Evolutionary conservation across 2,113 vertebrate genomes (phyloP).

Genomic region (Mustela lutreola): DNA sequence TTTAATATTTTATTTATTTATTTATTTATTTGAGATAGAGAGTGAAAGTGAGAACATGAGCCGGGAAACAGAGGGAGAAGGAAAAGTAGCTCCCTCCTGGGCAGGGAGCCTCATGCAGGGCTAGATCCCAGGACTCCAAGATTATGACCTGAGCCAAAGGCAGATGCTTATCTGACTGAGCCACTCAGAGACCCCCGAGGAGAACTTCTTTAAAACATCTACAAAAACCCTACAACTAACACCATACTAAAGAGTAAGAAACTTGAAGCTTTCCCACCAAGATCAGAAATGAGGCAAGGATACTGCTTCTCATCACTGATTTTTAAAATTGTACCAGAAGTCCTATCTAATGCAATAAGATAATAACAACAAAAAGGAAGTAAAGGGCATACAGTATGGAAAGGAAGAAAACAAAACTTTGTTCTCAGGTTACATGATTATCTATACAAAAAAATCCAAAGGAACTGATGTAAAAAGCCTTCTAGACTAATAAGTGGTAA

Average conservation of each 20-base stretch:
- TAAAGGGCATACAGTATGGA: not conserved
- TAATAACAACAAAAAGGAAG: not conserved
- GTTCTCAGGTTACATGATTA: not conserved
- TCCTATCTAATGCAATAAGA: not conserved
- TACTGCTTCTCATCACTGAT: not conserved
- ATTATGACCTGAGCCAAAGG: too few relatives aligned
- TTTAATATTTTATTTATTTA: too few relatives aligned
- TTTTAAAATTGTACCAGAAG: not conserved
- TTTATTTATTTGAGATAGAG: too few relatives aligned
- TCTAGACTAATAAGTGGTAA: not conserved
- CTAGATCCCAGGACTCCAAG: too few relatives aligned
- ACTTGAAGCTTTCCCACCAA: not conserved
- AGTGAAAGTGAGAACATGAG: too few relatives aligned
- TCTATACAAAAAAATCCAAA: not conserved
- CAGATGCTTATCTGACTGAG: too few relatives aligned
- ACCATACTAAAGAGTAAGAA: not conserved
- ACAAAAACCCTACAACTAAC: not conserved
- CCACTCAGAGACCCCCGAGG: not conserved
- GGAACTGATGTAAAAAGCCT: not conserved
- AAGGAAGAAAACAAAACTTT: not conserved
- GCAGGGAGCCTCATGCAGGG: too few relatives aligned
- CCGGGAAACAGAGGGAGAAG: too few relatives aligned
- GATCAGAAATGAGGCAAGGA: not conserved
- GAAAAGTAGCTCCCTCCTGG: too few relatives aligned
- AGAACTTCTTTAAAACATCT: not conserved